Conservation (phyloP, 2,113 vertebrate species). For the Barbus barbus region DNA sequence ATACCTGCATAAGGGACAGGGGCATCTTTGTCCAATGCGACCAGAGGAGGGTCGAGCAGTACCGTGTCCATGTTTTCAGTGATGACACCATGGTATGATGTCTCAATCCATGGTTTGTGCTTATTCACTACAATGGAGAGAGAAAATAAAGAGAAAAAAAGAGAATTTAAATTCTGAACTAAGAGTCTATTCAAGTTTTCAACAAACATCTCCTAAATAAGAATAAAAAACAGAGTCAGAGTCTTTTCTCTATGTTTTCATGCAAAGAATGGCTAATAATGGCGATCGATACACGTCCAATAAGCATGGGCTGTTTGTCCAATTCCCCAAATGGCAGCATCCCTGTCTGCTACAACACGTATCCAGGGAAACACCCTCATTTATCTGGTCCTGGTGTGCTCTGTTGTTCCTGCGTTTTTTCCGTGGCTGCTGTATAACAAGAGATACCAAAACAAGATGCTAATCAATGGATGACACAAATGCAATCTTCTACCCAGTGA, state of each 20-base stretch:
- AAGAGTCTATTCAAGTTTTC: neutral
- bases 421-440: conserved; percentile 7
- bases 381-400: neutral
- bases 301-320: neutral
- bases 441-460: conserved; percentile 26
- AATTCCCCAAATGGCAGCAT: neutral
- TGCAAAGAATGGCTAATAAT: conserved; percentile 10
- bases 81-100: conserved; percentile 94
- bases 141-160: neutral
- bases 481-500: conserved; percentile 27
- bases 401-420: conserved; percentile 16
- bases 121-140: conserved; percentile 86
- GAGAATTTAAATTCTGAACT: neutral
- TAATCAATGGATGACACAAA: conserved; percentile 44
- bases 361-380: conserved; percentile 37
- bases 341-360: neutral
- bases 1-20: conserved; percentile 93
- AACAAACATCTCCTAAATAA: conserved; percentile 7
- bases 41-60: conserved; percentile 93
- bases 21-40: conserved; percentile 95
- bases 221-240: neutral
- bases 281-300: conserved; percentile 1
- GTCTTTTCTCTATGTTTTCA: neutral
- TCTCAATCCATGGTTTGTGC: conserved; percentile 99
- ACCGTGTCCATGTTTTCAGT: conserved; percentile 95